Evolutionary conservation across 2,888 invertebrate species (phyloP), one percentile per base, ranked within the genome.

Genomic region (Oligia latruncula): DNA sequence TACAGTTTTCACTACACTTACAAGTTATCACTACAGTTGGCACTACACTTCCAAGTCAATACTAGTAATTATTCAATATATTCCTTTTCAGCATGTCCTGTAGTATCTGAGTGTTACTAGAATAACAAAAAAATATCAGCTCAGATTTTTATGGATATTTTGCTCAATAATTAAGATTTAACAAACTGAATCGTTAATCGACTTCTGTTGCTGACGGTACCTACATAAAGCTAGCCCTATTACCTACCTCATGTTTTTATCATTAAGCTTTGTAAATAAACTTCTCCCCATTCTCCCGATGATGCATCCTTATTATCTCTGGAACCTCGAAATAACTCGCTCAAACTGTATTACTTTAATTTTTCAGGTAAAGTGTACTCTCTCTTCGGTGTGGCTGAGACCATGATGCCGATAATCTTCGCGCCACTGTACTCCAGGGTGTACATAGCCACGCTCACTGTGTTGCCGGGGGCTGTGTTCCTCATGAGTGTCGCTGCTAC

Each of bases 331-430:
- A 64, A 35, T 65, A 65, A 35, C 20, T 20, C 20, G 5, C 5
- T 23, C 11, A 65, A 40, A 40, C 40, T 65, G 40, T 23, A 40
- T 65, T 23, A 40, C 40, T 23, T 40, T 13, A 9, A 40, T 13
- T 65, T 65, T 71, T 62, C 94, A 98, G 98, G 98, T 64, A 98
- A 98, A 95, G 97, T 98, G 6, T 98, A 97, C 92, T 98, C 98
- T 0, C 91, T 98, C 5, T 98, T 98, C 88, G 98, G 98, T 0
- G 97, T 98, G 1, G 98, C 98, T 73, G 98, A 98, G 92, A 98
- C 98, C 0, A 94, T 98, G 82, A 98, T 98, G 97, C 98, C 98
- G 0, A 94, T 98, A 76, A 96, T 98, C 35, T 98, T 98, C 91
- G 97, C 97, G 0, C 98, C 98, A 0, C 96, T 98, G 93, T 98